Conservation (phyloP, 2,797 vertebrate genomes). For the Pseudocheirus occidentalis region DNA sequence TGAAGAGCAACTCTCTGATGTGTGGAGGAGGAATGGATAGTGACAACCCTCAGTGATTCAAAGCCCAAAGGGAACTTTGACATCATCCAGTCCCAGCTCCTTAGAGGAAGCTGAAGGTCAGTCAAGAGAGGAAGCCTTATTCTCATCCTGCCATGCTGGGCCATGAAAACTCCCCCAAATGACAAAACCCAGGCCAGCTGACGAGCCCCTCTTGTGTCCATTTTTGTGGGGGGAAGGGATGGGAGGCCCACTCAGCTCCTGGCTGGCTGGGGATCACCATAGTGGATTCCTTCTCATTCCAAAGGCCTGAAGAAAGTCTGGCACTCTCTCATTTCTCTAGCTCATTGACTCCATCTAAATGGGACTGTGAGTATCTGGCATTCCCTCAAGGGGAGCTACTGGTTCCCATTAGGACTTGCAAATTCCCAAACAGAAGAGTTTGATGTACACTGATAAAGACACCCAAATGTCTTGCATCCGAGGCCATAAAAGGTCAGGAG, state of each 20-base stretch:
- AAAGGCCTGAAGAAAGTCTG: neutral
- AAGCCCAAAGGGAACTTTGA: neutral
- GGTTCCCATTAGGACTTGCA: neutral
- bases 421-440: neutral
- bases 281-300: neutral
- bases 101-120: neutral
- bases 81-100: neutral
- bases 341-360: neutral
- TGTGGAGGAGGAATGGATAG: neutral
- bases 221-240: neutral
- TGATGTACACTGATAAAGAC: neutral
- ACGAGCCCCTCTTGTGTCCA: neutral
- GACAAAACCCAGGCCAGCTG: neutral
- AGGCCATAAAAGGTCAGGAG: neutral
- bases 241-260: neutral
- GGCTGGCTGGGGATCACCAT: neutral
- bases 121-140: neutral
- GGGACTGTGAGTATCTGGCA: neutral
- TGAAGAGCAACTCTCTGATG: neutral
- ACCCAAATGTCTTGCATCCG: neutral
- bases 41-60: neutral
- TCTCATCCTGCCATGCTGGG: neutral
- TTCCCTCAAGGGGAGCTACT: neutral
- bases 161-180: neutral
- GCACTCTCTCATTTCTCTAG: neutral